A percentile compares a stretch with the other conserved stretches of the same genome.
These are phyloP conservation scores for Peromyscus melanophrys DNA, from an alignment of 2,797 vertebrate species.

Conservation along the genomic window DNA sequence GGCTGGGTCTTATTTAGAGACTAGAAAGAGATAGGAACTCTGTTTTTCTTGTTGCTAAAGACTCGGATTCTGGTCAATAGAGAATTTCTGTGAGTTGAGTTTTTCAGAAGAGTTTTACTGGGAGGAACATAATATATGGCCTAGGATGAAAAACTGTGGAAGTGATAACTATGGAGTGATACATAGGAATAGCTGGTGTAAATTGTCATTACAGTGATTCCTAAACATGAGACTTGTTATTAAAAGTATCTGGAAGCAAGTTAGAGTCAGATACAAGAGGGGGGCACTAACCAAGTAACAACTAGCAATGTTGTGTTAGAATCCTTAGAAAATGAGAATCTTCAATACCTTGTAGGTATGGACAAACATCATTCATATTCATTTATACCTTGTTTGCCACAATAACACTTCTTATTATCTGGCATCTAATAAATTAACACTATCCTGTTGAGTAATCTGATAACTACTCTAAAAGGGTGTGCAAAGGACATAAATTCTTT, in stretches of 20 bases:
- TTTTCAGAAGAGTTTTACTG: neutral
- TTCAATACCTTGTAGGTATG: fast-evolving
- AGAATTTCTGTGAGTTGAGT: neutral
- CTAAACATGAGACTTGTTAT: neutral
- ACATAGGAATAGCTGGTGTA: no score
- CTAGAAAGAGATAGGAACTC: neutral
- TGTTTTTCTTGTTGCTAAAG: neutral
- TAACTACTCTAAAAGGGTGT: neutral
- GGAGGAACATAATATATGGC: neutral
- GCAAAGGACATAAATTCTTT: neutral
- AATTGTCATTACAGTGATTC: neutral
- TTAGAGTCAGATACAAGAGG: neutral
- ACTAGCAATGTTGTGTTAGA: neutral
- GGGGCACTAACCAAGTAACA: neutral
- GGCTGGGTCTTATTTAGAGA: neutral
- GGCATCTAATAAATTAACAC: neutral
- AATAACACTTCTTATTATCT: neutral
- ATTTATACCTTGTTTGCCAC: neutral
- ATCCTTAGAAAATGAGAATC: neutral
- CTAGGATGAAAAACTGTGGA: neutral
- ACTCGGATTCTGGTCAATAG: neutral
- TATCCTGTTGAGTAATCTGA: neutral
- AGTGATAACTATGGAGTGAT: neutral
- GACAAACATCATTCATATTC: neutral
- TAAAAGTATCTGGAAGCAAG: neutral